Evolutionary conservation across 2,113 vertebrate genomes (phyloP).

Genomic region (Dasyurus viverrinus): DNA sequence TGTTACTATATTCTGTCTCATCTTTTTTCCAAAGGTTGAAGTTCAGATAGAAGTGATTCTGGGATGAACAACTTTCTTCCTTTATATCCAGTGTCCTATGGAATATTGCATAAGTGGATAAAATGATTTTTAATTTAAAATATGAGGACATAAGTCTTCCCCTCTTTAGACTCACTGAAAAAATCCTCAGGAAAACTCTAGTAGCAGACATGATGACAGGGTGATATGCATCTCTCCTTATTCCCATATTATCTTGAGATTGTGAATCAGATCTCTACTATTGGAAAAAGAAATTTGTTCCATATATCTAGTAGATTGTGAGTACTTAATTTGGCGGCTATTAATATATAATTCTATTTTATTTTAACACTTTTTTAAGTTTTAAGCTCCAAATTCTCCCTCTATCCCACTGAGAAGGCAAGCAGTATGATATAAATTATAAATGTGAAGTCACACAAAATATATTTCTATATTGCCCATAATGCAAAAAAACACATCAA

Average conservation of each 20-base stretch:
- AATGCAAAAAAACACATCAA: not conserved
- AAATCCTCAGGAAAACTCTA: not conserved
- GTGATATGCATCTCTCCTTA: not conserved
- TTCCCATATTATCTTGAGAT: not conserved
- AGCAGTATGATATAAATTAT: not conserved
- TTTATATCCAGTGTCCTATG: not conserved
- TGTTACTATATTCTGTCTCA: not conserved
- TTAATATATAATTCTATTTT: not conserved
- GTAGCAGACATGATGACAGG: not conserved
- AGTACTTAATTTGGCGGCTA: not conserved
- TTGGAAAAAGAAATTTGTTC: not conserved
- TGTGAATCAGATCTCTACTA: not conserved
- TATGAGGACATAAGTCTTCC: not conserved
- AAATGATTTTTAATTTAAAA: not conserved
- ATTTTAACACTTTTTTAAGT: not conserved
- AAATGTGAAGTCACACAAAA: not conserved
- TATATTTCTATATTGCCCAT: not conserved
- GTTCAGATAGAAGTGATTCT: not conserved
- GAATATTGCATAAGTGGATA: not conserved
- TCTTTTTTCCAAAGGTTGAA: not conserved
- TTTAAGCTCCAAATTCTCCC: not conserved
- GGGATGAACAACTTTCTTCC: not conserved
- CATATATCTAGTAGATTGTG: not conserved
- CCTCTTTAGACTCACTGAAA: not conserved
- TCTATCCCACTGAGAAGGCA: not conserved